Evolutionary conservation across 1,140 invertebrate species (phyloP).

Genomic region (Monochamus saltuarius): DNA sequence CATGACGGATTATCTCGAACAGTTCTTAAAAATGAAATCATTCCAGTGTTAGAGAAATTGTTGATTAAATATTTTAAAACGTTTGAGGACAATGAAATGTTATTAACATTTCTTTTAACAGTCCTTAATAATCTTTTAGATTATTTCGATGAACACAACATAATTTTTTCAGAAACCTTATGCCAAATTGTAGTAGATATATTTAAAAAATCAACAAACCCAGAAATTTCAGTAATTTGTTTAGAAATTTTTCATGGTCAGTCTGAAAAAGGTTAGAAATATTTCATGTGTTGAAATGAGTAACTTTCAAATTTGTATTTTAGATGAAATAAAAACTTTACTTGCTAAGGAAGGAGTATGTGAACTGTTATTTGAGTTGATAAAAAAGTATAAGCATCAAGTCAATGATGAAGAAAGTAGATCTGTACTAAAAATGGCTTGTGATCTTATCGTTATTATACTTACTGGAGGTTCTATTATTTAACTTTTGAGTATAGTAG

Average conservation of each 20-base stretch:
- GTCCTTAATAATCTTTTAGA: conserved; percentile 76
- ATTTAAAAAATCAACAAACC: conserved; percentile 61
- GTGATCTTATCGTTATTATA: conserved; percentile 80
- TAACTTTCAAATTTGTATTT: conserved; percentile 26
- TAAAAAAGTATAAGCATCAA: conserved; percentile 67
- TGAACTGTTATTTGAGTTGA: conserved; percentile 70
- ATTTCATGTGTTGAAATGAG: conserved; percentile 9
- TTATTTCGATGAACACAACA: conserved; percentile 57
- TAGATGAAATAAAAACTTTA: conserved; percentile 75
- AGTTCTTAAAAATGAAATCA: conserved; percentile 67
- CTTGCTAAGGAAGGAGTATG: conserved; percentile 74
- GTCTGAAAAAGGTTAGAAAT: conserved; percentile 67
- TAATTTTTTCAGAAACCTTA: conserved; percentile 57
- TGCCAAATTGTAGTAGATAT: conserved; percentile 62
- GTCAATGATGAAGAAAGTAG: conserved; percentile 68
- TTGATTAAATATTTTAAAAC: conserved; percentile 43
- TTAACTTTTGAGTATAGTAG: conserved; percentile 9
- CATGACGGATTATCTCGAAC: conserved; percentile 67
- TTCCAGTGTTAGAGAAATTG: conserved; percentile 60
- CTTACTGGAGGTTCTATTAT: conserved; percentile 73
- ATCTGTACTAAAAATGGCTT: conserved; percentile 76
- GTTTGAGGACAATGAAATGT: conserved; percentile 29
- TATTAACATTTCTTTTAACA: conserved; percentile 64
- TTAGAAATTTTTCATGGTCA: conserved; percentile 74
- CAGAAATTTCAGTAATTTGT: conserved; percentile 72